Base-by-base conservation (phyloP, 1,140 invertebrate species). In the Trichonephila inaurata region DNA sequence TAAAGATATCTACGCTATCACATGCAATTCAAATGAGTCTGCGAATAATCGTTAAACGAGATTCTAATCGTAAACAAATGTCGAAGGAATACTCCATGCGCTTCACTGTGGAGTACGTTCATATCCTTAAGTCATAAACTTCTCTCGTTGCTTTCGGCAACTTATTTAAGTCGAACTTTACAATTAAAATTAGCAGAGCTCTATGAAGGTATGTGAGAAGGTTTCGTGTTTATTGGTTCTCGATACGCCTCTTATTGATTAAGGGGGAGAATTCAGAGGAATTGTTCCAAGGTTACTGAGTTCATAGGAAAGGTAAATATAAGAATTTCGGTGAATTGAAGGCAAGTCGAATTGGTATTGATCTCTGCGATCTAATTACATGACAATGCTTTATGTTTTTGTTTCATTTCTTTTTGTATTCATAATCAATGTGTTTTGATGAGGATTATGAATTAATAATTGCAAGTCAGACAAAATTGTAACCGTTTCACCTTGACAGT, bases 41-140 rank as follows among this genome's bases (percentile, higher is more conserved):
- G 33, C 14, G 72, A 40, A 77, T 77, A 77, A 77, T 77, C 72
- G 72, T 77, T 40, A 77, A 77, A 77, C 33, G 72, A 77, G 72
- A 40, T 77, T 28, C 72, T 77, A 77, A 77, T 77, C 72, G 72
- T 77, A 77, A 77, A 77, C 72, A 77, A 19, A 77, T 77, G 72
- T 77, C 72, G 16, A 16, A 18, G 33, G 33, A 77, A 77, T 28
- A 77, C 33, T 77, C 72, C 40, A 33, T 33, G 28, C 28, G 72
- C 14, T 69, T 24, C 28, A 40, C 72, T 7, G n/a, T n/a, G 16
- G 72, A 77, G 28, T 77, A 16, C 28, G 12, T 77, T 33, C 28
- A 28, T 19, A 33, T 24, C 72, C 72, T 2, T 10, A 14, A 77
- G 72, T 28, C 16, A 77, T 10, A 77, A 28, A 72, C 28, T 72